Base-by-base conservation (phyloP, 2,113 vertebrate species). In the Bathybates hornii region DNA sequence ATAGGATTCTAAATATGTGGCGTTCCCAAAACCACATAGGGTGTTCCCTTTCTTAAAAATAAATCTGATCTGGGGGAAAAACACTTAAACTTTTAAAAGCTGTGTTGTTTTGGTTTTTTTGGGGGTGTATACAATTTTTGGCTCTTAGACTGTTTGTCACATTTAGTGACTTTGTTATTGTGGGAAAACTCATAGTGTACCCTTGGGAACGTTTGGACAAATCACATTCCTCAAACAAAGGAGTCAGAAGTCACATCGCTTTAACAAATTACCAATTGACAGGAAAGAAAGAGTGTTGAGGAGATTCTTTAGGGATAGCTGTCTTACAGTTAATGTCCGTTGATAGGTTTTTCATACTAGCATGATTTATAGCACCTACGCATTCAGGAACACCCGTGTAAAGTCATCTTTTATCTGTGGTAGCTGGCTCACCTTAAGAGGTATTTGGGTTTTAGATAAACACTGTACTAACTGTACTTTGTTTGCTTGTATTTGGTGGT, bases 81-180 rank as follows among this genome's bases (percentile, higher is more conserved):
- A 73, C 5, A 27, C 6, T 63, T 34, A 19, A 11, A 43, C 38
- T 71, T 43, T 27, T 2, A 71, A 71, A 71, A 43, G 2, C 6
- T 1, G 59, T 36, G 59, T 2, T 2, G 0, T 19, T 32, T 16
- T 16, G 5, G 1, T 3, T 3, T 19, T 6, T n/a, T 8, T 1
- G 12, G 7, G 8, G 7, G 8, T 68, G 19, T n/a, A 9, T 27
- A 16, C 1, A 6, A 0, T 43, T 10, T 41, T 38, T 38, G 61
- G 17, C 34, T 66, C 0, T 38, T 66, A 66, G 34, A 43, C 36
- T 9, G 36, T 71, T 71, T 71, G n/a, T 71, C 43, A 11, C 43
- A 48, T 48, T 48, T 76, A 24, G 43, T 76, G 43, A 48, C 43
- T 48, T 43, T 76, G 43, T 50, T 76, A 12, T 76, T 12, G 41